These are phyloP conservation scores for Sesamia inferens DNA, from an alignment of 2,888 invertebrate species.

Conservation along the genomic window DNA sequence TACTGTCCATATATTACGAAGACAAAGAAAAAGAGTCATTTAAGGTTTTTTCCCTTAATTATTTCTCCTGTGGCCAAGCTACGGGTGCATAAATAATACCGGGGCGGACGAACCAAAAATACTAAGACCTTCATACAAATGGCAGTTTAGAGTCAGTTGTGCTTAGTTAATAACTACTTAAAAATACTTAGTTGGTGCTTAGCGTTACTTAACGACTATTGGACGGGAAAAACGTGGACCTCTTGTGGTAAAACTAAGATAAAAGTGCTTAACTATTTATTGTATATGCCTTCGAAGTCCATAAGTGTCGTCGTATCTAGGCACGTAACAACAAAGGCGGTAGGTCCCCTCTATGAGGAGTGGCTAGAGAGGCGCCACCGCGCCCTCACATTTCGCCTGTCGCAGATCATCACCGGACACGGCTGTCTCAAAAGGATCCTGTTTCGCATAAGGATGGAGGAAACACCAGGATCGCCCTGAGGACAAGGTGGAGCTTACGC, in stretches of 20 bases:
- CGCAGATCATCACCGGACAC: too few species aligned
- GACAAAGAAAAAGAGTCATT: neutral
- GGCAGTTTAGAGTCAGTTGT: conserved; percentile 33
- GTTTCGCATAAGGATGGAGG: too few species aligned
- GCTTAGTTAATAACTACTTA: conserved; percentile 61
- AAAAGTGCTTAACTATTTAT: conserved; percentile 64
- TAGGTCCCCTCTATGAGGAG: too few species aligned
- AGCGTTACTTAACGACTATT: conserved; percentile 60
- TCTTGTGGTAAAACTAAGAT: conserved; percentile 57
- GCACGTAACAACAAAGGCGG: too few species aligned
- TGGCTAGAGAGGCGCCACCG: too few species aligned
- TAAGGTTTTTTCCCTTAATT: neutral
- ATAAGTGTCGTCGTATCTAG: conserved; percentile 43
- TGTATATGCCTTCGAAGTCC: conserved; percentile 56
- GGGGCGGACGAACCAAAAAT: conserved; percentile 11
- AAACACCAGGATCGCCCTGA: too few species aligned
- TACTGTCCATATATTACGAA: neutral
- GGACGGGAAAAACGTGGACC: conserved; percentile 55
- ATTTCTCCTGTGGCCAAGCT: neutral
- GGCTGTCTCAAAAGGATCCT: too few species aligned
- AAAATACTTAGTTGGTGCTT: conserved; percentile 61
- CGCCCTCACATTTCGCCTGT: too few species aligned
- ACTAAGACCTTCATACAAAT: conserved; percentile 21
- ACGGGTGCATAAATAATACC: neutral
- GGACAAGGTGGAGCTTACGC: too few species aligned